Conservation (phyloP, 2,113 vertebrate genomes). For the Ceyx cyanopectus region DNA sequence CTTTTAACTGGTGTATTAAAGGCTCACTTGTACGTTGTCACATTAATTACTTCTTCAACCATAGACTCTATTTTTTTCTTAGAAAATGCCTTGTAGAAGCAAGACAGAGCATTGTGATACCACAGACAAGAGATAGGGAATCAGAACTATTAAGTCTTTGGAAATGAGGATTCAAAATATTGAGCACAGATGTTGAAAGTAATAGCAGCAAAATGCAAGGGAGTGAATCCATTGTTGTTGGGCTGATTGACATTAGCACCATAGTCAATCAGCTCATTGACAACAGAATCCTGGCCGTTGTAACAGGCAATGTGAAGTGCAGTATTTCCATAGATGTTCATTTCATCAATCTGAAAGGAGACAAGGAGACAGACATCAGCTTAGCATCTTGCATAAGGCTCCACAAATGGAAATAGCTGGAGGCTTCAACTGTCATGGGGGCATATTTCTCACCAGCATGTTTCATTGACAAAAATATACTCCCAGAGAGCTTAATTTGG, state of each 20-base stretch:
- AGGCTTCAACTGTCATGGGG: background rate
- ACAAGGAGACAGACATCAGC: background rate
- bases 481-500: background rate
- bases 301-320: slow-evolving; percentile 95
- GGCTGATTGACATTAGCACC: slow-evolving; percentile 95
- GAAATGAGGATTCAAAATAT: background rate
- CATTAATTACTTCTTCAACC: background rate
- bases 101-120: background rate
- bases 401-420: slow-evolving; percentile 30
- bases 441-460: background rate
- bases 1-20: background rate
- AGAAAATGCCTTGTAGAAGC: background rate
- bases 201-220: slow-evolving; percentile 92
- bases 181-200: background rate
- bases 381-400: background rate
- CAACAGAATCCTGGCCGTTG: slow-evolving; percentile 94
- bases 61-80: background rate
- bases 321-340: slow-evolving; percentile 94
- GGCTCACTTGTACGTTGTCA: background rate
- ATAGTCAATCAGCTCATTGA: slow-evolving; percentile 93
- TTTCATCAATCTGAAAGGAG: slow-evolving; percentile 89
- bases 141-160: background rate
- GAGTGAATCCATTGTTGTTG: slow-evolving; percentile 95
- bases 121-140: background rate
- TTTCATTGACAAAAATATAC: slow-evolving; percentile 39